Evolutionary conservation across 2,113 vertebrate genomes (phyloP), one percentile per base, ranked within the genome.

Genomic region (Tretioscincus oriximinensis): DNA sequence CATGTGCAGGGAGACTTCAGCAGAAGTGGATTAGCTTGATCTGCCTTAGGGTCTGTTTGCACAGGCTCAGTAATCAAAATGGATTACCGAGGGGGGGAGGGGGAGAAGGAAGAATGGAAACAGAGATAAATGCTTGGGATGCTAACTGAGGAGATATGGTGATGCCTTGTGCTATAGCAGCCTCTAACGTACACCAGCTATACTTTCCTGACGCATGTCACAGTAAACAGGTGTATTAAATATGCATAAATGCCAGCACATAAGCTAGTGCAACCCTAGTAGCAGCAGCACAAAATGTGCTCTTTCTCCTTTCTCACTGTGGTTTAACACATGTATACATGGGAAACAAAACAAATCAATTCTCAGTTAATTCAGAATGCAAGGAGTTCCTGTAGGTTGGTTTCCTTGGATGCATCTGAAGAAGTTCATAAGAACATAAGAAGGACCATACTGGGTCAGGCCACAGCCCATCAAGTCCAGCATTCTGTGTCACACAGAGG

Each of bases 171-270:
- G 79, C 80, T 18, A 2, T 73, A 22, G 71, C 73, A 88, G 41
- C 51, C 64, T 20, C 49, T 82, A 78, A 73, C 31, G n/a, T 45
- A 60, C 10, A 68, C 45, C 45, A 85, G 76, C 77, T 80, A 7
- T 49, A 49, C 73, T 70, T 51, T 63, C 35, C 22, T 12, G 2
- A 47, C 65, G 41, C 88, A 67, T 58, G 69, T 31, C 82, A 89
- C 72, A 87, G 41, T 76, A 84, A 83, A 85, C 73, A 76, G 66
- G 21, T 77, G 60, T 49, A 81, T 76, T 81, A 83, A 85, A 70
- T 67, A 70, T 75, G 26, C 63, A 77, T 77, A 85, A 81, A 58
- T 31, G 12, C 35, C 69, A 49, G n/a, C 75, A 28, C 1, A 73
- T 81, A 80, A 80, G 24, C 68, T 79, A 81, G 47, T 31, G n/a